A percentile compares a stretch with the other conserved stretches of the same genome.
Conservation (phyloP, 2,888 invertebrate species). For the Lymantria dispar region DNA sequence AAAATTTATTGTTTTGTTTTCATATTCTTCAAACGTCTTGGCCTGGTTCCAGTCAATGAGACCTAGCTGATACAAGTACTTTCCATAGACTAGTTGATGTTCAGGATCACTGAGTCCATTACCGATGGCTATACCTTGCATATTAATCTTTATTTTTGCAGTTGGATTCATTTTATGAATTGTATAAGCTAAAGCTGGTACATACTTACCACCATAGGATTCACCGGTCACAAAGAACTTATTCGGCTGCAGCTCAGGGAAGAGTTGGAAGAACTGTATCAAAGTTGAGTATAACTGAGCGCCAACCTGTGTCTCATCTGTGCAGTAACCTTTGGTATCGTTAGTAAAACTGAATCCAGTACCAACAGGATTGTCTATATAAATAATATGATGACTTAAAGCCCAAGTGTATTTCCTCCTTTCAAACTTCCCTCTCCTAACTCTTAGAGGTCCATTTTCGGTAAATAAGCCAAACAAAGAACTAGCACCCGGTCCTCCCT, state of each 20-base stretch:
- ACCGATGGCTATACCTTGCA: conserved; percentile 88
- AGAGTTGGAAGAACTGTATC: conserved; percentile 91
- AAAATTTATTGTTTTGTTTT: conserved; percentile 79
- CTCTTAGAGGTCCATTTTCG: conserved; percentile 89
- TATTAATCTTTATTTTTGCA: conserved; percentile 86
- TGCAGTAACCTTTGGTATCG: conserved; percentile 88
- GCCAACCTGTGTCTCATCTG: conserved; percentile 90
- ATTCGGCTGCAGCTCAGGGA: conserved; percentile 87
- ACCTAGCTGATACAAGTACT: conserved; percentile 91
- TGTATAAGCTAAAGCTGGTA: conserved; percentile 89
- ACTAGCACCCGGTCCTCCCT: conserved; percentile 92
- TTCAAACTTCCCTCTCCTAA: conserved; percentile 62
- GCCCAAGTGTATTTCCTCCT: conserved; percentile 91
- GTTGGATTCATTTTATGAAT: conserved; percentile 86
- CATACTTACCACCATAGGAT: conserved; percentile 91
- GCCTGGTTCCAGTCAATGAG: conserved; percentile 85
- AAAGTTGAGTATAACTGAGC: conserved; percentile 89
- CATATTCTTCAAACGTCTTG: conserved; percentile 82
- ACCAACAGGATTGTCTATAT: conserved; percentile 96
- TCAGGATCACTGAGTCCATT: conserved; percentile 91
- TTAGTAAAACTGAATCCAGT: conserved; percentile 96
- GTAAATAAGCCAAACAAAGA: conserved; percentile 91
- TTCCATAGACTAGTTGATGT: conserved; percentile 89
- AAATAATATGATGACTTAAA: conserved; percentile 89
- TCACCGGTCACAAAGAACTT: conserved; percentile 95